Evolutionary conservation across 2,888 invertebrate genomes (phyloP), one percentile per base, ranked within the genome.

Genomic region (Osmoderma eremita): DNA sequence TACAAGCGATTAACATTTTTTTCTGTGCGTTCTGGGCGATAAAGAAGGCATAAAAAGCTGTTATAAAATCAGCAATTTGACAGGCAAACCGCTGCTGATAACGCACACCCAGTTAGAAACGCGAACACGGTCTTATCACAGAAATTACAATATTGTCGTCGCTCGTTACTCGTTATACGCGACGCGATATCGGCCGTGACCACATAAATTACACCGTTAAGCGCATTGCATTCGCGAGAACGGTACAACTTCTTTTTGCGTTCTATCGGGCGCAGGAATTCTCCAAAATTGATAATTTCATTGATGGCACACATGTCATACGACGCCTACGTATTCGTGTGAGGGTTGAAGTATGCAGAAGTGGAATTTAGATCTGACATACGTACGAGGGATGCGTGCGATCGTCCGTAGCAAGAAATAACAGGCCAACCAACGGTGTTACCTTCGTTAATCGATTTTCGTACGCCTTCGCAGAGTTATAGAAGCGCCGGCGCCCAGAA

Each of bases 381-480:
- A 15, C 13, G 63, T 41, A 51, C 38, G 39, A 49, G 30, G 38
- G 48, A 54, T 38, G 42, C 41, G 56, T 49, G 30, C 38, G 22
- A 20, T 30, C 45, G 18, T 24, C 54, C 4, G 36, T 42, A 45
- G 30, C 24, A 65, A 58, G 58, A 63, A 70, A 68, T 70, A 70
- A 61, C 49, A 69, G 68, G 54, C 69, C 63, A 71, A 71, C 70
- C 67, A 69, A 68, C 70, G 68, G 45, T 69, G 18, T 38, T 53
- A 51, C 50, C 50, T 51, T 51, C 54, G 50, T 39, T 56, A 76
- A 79, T 79, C 78, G 79, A 79, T 79, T 78, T 78, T 77, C 72
- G 76, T 76, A 78, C 79, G 78, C 79, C 79, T 78, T 78, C 78
- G 77, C 78, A 72, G 45, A 24, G 58, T 30, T 61, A 65, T 66